These are phyloP conservation scores for Ostrea denselamellosa DNA, from an alignment of 1,140 invertebrate genomes.

Conservation along the genomic window DNA sequence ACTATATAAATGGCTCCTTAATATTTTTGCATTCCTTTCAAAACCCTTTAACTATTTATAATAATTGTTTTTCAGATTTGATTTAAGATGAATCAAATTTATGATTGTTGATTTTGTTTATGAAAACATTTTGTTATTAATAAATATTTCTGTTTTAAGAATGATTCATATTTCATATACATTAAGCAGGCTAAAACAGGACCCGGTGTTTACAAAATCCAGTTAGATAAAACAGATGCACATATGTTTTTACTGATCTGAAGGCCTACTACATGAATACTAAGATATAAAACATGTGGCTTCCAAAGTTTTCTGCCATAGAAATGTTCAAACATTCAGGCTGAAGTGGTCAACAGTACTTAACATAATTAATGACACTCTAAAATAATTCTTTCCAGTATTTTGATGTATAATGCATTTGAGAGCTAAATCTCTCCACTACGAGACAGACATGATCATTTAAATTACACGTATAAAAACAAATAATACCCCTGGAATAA, in stretches of 20 bases:
- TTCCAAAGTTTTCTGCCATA: neutral
- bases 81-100: no score
- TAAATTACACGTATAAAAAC: no score
- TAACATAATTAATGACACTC: slow-evolving; percentile 19
- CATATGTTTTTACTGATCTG: slow-evolving; percentile 34
- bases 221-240: slow-evolving; percentile 26
- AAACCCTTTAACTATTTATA: no score
- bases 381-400: neutral
- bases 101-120: no score
- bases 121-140: no score
- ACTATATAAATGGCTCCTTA: no score
- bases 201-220: neutral
- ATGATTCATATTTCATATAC: slow-evolving; percentile 1
- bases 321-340: neutral
- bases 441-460: no score
- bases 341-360: neutral
- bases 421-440: neutral
- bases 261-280: neutral
- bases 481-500: no score
- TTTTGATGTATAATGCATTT: neutral
- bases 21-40: no score
- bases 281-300: slow-evolving; percentile 21
- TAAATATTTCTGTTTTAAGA: neutral
- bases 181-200: neutral
- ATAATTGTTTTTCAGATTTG: no score